Base-by-base conservation (phyloP, 1,140 invertebrate genomes). In the Patella vulgata region DNA sequence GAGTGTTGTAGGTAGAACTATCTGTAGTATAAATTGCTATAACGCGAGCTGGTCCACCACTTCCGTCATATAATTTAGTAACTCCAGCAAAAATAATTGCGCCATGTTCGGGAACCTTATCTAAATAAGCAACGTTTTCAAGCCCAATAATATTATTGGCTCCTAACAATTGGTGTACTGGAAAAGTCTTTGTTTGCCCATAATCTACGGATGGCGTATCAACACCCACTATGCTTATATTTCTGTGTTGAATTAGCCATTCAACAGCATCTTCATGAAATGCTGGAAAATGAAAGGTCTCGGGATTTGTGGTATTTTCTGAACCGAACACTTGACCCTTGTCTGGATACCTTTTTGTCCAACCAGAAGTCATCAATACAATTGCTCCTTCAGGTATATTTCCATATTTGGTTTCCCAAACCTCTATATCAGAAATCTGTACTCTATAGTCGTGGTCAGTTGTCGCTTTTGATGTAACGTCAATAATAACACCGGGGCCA, bases 361-460 rank as follows among this genome's bases (percentile, higher is more conserved):
- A 80, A 4, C 77, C 77, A 1, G 72, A 76, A 42, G 74, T 74
- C 65, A 80, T 70, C 11, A 80, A 17, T 0, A 81, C 70, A 33
- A 79, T 62, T 1, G 63, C 63, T 9, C 63, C 63, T 33, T 70
- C 36, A 5, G 77, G 73, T 36, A 77, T 72, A 5, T 33, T 46
- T 6, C 73, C 71, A 53, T 78, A 40, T 28, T 57, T 62, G 17
- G 51, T n/a, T 51, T 81, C 77, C 71, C 71, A 79, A n/a, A 12
- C 50, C 50, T 48, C 19, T 0, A 81, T 5, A 52, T 81, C 79
- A 1, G 62, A 43, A 0, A 73, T 44, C 33, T 36, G 33, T 8
- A 77, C 53, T 27, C 31, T 21, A 36, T 74, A 74, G 47, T 74
- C 68, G 1, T 55, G 53, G 46, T 80, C 64, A n/a, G 11, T 28